Evolutionary conservation across 2,888 invertebrate species (phyloP), one percentile per base, ranked within the genome.

Genomic region (Shargacucullia verbasci): DNA sequence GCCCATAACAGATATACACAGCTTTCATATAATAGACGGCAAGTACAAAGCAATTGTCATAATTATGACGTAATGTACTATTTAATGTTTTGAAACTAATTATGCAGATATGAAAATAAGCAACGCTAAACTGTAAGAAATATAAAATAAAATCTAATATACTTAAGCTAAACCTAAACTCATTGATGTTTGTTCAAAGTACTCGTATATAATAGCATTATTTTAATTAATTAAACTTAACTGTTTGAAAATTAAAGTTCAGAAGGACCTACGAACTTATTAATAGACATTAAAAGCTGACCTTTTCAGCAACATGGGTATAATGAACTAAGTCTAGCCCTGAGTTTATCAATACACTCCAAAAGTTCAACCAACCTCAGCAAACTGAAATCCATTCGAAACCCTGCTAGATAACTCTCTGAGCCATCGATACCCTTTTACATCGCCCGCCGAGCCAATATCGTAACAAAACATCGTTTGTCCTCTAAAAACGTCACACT

Each of bases 401-500:
- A 55, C 55, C 52, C 52, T 25, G 31, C 45, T 50, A 56, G 58
- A 67, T 65, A 59, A 54, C 52, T 52, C 29, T 29, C 39, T 8
- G 12, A 52, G 55, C 47, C n/a, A n/a, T n/a, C n/a, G n/a, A n/a
- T 48, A 59, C 49, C 63, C 57, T 52, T 59, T 49, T 41, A 49
- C 62, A 60, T 75, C 59, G 53, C 60, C 53, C 64, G 56, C 38
- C 41, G 55, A 59, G 60, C 62, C 44, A 73, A 79, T 77, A 79
- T 74, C 43, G 49, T 25, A 52, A 55, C 59, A 69, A 76, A 73
- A 73, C 66, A 62, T 73, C 73, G 73, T 78, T 78, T 78, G 74
- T 78, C 70, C 71, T 56, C 62, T 53, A 54, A 62, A 80, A 79
- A 78, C 78, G 76, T 75, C 76, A 75, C 78, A 68, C 63, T 78